Evolutionary conservation across 2,797 vertebrate species (phyloP), one percentile per base, ranked within the genome.

Genomic region (Hozukius guyotensis): DNA sequence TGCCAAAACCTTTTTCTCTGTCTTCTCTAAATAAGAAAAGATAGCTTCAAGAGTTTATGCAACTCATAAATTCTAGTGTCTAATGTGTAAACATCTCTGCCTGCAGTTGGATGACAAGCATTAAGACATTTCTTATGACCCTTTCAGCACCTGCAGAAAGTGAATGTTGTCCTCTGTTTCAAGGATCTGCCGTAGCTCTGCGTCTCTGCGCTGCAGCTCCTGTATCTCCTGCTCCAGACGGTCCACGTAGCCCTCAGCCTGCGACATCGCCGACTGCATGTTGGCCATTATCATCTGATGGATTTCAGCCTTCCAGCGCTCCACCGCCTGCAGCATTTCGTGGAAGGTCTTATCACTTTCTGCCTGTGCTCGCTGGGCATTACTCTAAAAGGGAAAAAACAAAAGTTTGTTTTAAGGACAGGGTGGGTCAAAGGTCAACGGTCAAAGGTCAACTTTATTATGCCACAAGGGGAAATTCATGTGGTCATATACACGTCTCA

Each of bases 181-280:
- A 0, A 97, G 91, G 74, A 97, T 95, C 29, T 93, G 92, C 27
- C 92, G 85, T 0, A 96, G 87, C 90, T 93, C 93, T 4, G 91
- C 38, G 0, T 95, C 96, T 71, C 94, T 81, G 6, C 91, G 94
- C 77, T 96, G 95, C 56, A 98, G 93, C 82, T 96, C 96, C 75
- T 93, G 82, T 8, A 97, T 96, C 92, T 97, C 97, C 84, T 96
- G 95, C 84, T 96, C 96, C 87, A 97, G 90, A 1, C 97, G 96
- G n/a, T 96, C 95, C 83, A 97, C 78, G 36, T 97, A 95, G 64
- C 96, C 93, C 6, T 93, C 90, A 2, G 95, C 95, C 90, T 96
- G 94, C 3, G 92, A 86, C 95, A 96, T 95, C 11, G 95, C 94
- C 1, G 95, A 76, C 75, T 96, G 95, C 92, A 96, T 92, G 83